phyloP scores from a whole-genome alignment of 2,797 vertebrate genomes.

The Cossypha dichroa region DNA sequence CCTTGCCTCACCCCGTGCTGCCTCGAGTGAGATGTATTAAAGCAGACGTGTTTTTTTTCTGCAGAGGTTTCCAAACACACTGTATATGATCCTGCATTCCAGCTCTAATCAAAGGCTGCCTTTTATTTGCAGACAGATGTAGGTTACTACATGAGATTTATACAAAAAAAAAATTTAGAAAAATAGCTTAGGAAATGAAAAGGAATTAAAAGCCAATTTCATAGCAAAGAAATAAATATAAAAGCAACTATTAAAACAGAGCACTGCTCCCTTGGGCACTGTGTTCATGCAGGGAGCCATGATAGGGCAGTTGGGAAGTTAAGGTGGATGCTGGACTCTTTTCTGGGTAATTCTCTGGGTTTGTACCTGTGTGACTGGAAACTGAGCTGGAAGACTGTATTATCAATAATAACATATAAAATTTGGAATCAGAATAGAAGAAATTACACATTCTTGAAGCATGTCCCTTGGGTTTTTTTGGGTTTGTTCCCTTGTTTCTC shows the following conservation, averaged over 20 bases:
- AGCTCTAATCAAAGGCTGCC: background rate
- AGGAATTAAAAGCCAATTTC: slow-evolving; percentile 34
- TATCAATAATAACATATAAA: background rate
- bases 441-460: background rate
- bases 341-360: background rate
- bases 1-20: slow-evolving; percentile 3
- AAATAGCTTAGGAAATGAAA: slow-evolving; percentile 45
- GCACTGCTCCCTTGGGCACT: background rate
- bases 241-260: background rate
- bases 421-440: background rate
- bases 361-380: background rate
- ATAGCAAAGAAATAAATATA: background rate
- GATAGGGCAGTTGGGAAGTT: background rate
- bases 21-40: background rate
- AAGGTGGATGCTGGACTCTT: background rate
- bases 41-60: background rate
- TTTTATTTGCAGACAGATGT: slow-evolving; percentile 14
- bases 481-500: background rate
- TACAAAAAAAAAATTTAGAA: background rate
- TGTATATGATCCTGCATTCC: slow-evolving; percentile 1
- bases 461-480: too few species aligned
- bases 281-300: background rate
- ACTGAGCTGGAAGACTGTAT: background rate
- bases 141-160: slow-evolving; percentile 16
- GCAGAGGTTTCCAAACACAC: background rate